Evolutionary conservation across 1,140 invertebrate genomes (phyloP).

Genomic region (Mercenaria mercenaria): DNA sequence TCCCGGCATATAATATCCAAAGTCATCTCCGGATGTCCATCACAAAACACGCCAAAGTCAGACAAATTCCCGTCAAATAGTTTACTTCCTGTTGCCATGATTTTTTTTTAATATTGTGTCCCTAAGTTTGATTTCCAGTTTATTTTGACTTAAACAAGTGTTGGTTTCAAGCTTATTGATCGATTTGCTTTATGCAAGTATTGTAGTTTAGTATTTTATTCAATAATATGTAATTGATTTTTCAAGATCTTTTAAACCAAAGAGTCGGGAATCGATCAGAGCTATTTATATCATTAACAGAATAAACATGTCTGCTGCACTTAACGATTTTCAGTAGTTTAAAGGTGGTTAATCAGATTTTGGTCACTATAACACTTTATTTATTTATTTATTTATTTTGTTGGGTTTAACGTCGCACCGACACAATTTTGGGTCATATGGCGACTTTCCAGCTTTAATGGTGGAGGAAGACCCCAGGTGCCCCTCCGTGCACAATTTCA

Average conservation of each 20-base stretch:
- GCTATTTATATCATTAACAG: no score
- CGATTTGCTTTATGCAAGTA: neutral
- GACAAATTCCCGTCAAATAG: neutral
- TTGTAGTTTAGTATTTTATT: neutral
- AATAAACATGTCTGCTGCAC: no score
- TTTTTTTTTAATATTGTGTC: neutral
- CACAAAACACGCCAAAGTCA: neutral
- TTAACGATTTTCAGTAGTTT: no score
- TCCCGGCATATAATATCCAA: constrained; percentile 2
- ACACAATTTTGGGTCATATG: no score
- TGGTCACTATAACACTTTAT: no score
- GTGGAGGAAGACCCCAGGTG: no score
- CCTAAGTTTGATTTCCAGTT: neutral
- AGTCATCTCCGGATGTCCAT: neutral
- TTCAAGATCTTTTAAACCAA: neutral
- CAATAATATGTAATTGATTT: constrained; percentile 2
- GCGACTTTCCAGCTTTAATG: no score
- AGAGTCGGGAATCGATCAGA: neutral
- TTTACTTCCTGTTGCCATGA: neutral
- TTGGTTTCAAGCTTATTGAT: neutral
- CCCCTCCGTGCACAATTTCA: no score
- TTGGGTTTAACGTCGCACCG: no score
- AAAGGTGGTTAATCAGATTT: no score
- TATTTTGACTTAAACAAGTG: neutral
- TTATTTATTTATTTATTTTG: no score